Conservation (phyloP, 1,140 invertebrate species). For the Heliconius melpomene region DNA sequence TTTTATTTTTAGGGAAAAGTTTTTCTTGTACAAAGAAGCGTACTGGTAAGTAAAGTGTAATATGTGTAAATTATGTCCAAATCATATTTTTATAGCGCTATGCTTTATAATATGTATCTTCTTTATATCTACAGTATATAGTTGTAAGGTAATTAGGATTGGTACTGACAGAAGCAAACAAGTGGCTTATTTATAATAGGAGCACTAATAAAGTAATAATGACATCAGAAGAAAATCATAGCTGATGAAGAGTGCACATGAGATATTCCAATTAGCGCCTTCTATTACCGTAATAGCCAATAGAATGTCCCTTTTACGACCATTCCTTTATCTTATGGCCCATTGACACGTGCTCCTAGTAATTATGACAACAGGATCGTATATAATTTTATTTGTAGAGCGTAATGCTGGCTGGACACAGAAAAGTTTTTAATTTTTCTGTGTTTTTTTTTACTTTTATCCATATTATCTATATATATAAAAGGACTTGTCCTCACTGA, state of each 20-base stretch:
- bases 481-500: too few species aligned
- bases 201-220: conserved; percentile 23
- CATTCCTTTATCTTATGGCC: conserved; percentile 54
- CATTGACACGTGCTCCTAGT: conserved; percentile 50
- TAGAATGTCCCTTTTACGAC: conserved; percentile 52
- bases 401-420: neutral
- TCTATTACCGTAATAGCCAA: conserved; percentile 52
- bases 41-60: too few species aligned
- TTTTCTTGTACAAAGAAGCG: too few species aligned
- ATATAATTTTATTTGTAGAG: neutral
- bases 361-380: conserved; percentile 32
- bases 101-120: too few species aligned
- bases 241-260: conserved; percentile 20
- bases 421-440: neutral
- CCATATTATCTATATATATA: too few species aligned
- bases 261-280: conserved; percentile 49
- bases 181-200: too few species aligned
- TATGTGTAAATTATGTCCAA: too few species aligned
- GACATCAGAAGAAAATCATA: conserved; percentile 17
- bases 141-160: too few species aligned
- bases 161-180: too few species aligned
- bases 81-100: too few species aligned
- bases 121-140: too few species aligned
- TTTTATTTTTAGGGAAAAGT: too few species aligned
- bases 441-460: neutral